Conservation (phyloP, 2,113 vertebrate genomes). For the Corvus cornix region DNA sequence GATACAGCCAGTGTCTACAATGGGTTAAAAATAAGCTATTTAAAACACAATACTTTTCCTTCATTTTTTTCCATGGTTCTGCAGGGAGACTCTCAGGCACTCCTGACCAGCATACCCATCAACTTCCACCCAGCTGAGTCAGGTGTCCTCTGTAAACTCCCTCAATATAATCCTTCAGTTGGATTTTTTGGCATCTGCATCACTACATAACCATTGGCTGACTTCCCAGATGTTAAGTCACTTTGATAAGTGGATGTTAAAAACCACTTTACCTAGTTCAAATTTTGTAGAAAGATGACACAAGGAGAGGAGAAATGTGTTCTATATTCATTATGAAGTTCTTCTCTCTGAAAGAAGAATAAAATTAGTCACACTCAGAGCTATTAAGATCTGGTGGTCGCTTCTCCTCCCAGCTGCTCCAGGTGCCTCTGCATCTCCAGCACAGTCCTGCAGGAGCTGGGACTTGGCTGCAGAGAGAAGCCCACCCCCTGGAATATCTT, state of each 20-base stretch:
- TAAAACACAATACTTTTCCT: neutral
- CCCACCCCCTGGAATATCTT: neutral
- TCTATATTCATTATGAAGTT: slow-evolving; percentile 52
- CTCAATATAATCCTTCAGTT: slow-evolving; percentile 45
- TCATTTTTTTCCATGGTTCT: neutral
- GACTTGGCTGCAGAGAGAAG: neutral
- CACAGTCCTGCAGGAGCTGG: neutral
- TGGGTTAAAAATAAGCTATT: neutral
- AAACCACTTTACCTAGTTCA: slow-evolving; percentile 44
- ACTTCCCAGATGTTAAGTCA: slow-evolving; percentile 60
- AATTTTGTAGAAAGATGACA: slow-evolving; percentile 58
- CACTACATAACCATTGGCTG: slow-evolving; percentile 47
- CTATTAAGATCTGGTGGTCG: neutral
- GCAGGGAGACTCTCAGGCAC: neutral
- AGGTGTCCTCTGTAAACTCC: slow-evolving; percentile 23
- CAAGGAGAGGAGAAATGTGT: slow-evolving; percentile 43
- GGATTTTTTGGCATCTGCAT: slow-evolving; percentile 53
- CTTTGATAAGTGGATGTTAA: slow-evolving; percentile 71
- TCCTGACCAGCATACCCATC: neutral
- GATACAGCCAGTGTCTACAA: neutral
- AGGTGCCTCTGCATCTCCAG: neutral
- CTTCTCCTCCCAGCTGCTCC: neutral
- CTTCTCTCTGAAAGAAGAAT: slow-evolving; percentile 36
- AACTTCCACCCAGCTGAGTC: slow-evolving; percentile 6
- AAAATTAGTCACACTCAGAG: slow-evolving; percentile 24